A percentile compares a stretch with the other conserved stretches of the same genome.
phyloP scores from a whole-genome alignment of 2,113 vertebrate species.

The Nettapus auritus region DNA sequence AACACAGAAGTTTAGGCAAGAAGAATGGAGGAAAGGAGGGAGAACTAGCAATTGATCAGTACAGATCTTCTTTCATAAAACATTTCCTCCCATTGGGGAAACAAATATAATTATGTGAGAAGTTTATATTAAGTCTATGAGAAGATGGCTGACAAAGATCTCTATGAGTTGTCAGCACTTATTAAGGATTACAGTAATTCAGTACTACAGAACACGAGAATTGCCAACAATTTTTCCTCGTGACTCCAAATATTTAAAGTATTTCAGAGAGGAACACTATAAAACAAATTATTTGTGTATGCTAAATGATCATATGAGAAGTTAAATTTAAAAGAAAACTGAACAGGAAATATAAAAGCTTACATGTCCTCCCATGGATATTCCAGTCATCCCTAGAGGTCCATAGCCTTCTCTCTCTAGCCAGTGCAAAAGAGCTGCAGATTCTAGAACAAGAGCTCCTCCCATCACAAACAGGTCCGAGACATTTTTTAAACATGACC shows the following conservation, averaged over 20 bases:
- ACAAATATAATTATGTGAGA: neutral
- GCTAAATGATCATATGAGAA: neutral
- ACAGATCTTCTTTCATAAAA: neutral
- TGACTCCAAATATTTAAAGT: neutral
- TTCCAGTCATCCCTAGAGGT: constrained; percentile 96
- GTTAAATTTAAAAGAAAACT: neutral
- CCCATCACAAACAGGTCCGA: constrained; percentile 99
- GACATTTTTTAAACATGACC: constrained; percentile 95
- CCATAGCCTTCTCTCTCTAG: constrained; percentile 95
- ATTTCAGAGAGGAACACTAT: neutral
- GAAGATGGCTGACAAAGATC: neutral
- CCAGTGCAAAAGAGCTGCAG: constrained; percentile 92
- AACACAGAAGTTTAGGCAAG: neutral
- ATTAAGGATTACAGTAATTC: constrained; percentile 7
- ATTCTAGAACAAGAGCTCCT: constrained; percentile 94
- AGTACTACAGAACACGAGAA: constrained; percentile 11
- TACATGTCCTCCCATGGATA: constrained; percentile 99
- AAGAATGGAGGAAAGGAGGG: neutral
- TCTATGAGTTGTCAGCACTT: neutral
- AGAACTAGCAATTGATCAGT: neutral
- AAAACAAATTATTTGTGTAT: neutral
- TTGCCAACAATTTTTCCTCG: neutral
- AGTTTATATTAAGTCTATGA: neutral
- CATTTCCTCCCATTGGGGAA: neutral
- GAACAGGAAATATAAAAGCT: constrained; percentile 72